Conservation (phyloP, 2,888 invertebrate species). For the Heliconius sara region DNA sequence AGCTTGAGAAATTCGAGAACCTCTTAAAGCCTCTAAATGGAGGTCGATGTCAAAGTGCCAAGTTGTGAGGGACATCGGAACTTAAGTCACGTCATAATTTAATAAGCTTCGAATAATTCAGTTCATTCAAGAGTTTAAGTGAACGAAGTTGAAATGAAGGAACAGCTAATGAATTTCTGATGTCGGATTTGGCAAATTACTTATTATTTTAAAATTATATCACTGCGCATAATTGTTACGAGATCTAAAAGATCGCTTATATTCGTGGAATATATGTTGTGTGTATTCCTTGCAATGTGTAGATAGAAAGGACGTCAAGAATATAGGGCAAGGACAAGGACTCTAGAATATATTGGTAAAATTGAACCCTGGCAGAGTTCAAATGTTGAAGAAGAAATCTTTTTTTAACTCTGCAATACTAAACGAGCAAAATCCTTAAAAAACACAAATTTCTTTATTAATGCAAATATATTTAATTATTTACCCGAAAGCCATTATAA, state of each 20-base stretch:
- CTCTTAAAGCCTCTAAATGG: slow-evolving; percentile 37
- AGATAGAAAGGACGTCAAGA: no score
- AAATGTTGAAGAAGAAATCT: no score
- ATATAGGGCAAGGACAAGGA: no score
- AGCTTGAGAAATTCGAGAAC: slow-evolving; percentile 34
- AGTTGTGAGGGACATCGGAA: slow-evolving; percentile 35
- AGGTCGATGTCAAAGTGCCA: slow-evolving; percentile 38
- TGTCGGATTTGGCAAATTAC: slow-evolving; percentile 36
- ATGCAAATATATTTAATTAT: no score
- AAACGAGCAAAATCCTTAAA: no score
- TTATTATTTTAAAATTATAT: slow-evolving; percentile 29
- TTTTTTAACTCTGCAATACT: no score
- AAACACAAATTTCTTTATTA: no score
- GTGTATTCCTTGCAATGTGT: neutral
- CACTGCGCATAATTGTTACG: neutral
- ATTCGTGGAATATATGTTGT: neutral
- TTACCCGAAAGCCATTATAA: no score
- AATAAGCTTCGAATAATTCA: slow-evolving; percentile 45
- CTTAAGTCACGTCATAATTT: slow-evolving; percentile 44
- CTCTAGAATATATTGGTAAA: no score
- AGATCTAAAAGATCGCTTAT: neutral
- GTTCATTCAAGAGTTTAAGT: slow-evolving; percentile 35
- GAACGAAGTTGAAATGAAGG: slow-evolving; percentile 33
- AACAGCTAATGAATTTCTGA: slow-evolving; percentile 37
- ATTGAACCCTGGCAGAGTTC: no score